A percentile compares a stretch with the other conserved stretches of the same genome.
Evolutionary conservation across 2,797 vertebrate genomes (phyloP).

Genomic region (Falco cherrug): DNA sequence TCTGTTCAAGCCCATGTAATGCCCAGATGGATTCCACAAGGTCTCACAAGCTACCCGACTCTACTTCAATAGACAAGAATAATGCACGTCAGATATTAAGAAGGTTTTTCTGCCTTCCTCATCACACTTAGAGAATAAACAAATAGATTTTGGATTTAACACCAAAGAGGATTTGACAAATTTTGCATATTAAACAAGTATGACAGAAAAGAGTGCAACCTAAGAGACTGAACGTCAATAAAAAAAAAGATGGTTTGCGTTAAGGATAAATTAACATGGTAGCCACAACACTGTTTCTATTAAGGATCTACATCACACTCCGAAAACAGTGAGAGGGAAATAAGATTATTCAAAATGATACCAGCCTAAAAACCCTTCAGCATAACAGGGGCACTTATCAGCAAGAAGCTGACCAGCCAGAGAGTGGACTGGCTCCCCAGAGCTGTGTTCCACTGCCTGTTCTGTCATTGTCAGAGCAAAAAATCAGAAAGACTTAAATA

Average conservation of each 20-base stretch:
- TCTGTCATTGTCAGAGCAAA: background rate
- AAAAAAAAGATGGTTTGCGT: background rate
- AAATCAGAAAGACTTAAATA: background rate
- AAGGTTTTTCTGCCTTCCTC: background rate
- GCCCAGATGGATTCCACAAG: background rate
- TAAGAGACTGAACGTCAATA: background rate
- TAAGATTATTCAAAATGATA: background rate
- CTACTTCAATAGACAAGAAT: background rate
- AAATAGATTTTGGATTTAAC: background rate
- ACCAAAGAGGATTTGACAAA: background rate
- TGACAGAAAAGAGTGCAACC: rapidly evolving
- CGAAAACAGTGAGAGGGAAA: background rate
- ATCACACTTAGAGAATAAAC: background rate
- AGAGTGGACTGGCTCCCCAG: background rate
- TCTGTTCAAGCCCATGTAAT: background rate
- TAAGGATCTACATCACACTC: background rate
- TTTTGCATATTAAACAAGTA: background rate
- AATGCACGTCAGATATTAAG: background rate
- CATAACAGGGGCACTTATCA: background rate
- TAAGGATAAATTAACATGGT: background rate
- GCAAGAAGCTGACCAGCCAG: background rate
- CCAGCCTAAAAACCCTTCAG: background rate
- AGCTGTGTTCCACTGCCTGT: background rate
- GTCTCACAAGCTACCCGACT: background rate
- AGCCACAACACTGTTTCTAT: background rate